Percentiles rank a stretch among this genome's conserved stretches.
phyloP scores from a whole-genome alignment of 2,113 vertebrate genomes.

The Xenus cinereus region DNA sequence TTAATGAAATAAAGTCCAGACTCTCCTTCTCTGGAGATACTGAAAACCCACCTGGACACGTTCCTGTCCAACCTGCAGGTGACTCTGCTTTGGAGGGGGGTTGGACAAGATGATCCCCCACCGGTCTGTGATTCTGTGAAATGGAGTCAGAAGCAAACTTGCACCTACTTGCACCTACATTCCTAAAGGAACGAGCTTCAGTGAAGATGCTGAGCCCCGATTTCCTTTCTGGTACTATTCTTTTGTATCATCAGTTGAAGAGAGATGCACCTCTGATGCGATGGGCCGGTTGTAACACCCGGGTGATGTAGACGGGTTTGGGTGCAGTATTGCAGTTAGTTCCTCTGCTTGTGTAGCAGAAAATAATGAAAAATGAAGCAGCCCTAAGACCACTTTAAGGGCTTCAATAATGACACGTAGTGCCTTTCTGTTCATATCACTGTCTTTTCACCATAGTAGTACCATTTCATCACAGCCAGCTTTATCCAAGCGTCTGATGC shows the following conservation, averaged over 20 bases:
- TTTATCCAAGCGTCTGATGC: neutral
- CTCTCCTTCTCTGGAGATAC: neutral
- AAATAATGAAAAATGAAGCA: neutral
- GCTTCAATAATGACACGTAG: neutral
- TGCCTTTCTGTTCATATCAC: neutral
- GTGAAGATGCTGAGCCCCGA: neutral
- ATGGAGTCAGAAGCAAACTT: neutral
- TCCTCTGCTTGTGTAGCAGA: accelerated
- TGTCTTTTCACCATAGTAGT: neutral
- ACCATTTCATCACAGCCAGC: neutral
- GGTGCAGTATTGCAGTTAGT: neutral
- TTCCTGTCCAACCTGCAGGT: neutral
- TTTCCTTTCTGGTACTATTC: neutral
- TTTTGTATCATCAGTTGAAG: neutral
- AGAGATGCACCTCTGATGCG: neutral
- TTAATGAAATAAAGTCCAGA: neutral
- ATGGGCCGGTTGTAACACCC: neutral
- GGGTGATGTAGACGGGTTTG: neutral
- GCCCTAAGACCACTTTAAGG: neutral
- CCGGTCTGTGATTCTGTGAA: too few species aligned
- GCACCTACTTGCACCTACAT: neutral
- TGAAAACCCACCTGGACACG: neutral
- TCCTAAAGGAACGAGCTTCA: neutral
- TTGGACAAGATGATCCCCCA: neutral
- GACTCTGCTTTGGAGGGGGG: neutral